These are phyloP conservation scores for Equus quagga DNA, from an alignment of 2,113 vertebrate species.

Conservation along the genomic window DNA sequence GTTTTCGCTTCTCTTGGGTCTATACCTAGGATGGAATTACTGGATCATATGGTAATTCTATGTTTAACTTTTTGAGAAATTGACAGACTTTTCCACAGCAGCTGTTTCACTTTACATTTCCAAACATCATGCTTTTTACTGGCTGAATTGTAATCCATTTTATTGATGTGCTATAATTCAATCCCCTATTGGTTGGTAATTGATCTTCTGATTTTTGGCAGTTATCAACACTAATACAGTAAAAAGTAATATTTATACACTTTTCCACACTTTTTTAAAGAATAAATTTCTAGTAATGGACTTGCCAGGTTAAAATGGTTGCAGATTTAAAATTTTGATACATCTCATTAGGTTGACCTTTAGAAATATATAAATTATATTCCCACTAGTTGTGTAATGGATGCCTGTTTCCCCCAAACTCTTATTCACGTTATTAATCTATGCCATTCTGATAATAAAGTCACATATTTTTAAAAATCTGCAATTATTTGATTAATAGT, in stretches of 20 bases:
- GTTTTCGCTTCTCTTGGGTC: constrained; percentile 7
- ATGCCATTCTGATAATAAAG: constrained; percentile 28
- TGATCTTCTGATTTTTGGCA: neutral
- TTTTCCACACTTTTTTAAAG: neutral
- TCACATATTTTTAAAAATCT: neutral
- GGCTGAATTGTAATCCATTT: neutral
- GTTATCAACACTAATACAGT: neutral
- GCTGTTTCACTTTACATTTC: neutral
- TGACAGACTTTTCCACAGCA: neutral
- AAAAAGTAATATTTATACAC: neutral
- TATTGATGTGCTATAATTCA: neutral
- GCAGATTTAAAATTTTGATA: constrained; percentile 28
- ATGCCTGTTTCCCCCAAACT: neutral
- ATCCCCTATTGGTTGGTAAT: neutral
- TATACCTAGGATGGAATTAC: constrained; percentile 36
- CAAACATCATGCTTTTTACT: neutral
- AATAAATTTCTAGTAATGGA: constrained; percentile 23
- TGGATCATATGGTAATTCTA: neutral
- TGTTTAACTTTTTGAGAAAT: constrained; percentile 15
- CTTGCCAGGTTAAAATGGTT: constrained; percentile 37
- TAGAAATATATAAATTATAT: constrained; percentile 5
- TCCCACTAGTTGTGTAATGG: neutral
- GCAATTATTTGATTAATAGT: neutral
- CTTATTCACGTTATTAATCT: neutral
- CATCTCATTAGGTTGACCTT: neutral